A percentile compares a stretch with the other conserved stretches of the same genome.
phyloP scores from a whole-genome alignment of 64 coral and sea anemone genomes.

The Stichodactyla helianthus region DNA sequence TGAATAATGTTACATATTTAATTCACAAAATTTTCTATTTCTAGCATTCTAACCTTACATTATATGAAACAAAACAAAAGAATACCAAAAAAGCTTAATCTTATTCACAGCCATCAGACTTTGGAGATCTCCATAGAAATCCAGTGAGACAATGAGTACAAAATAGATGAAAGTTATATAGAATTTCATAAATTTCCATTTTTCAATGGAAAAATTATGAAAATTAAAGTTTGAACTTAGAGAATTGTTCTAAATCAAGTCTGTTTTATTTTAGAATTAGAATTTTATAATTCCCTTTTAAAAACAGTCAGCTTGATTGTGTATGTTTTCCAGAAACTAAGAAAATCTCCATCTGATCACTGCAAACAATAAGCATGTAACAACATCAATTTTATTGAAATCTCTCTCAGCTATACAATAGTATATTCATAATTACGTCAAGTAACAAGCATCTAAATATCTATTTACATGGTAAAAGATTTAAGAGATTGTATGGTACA shows the following conservation, averaged over 20 bases:
- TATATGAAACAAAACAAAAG: neutral
- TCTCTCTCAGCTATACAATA: conserved; percentile 4
- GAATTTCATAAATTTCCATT: too few species aligned
- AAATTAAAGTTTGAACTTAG: too few species aligned
- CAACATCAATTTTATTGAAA: conserved; percentile 1
- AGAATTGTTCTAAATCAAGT: too few species aligned
- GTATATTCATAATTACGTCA: conserved; percentile 15
- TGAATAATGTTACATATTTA: neutral
- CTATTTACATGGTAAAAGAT: conserved; percentile 26
- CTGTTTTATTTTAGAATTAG: too few species aligned
- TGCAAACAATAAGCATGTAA: neutral
- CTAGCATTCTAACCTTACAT: neutral
- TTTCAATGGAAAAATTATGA: too few species aligned
- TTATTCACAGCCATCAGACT: too few species aligned
- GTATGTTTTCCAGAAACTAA: too few species aligned
- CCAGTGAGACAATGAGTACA: too few species aligned
- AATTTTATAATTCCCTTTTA: too few species aligned
- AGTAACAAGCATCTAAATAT: neutral
- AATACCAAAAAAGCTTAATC: neutral
- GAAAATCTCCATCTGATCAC: neutral
- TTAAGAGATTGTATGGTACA: neutral
- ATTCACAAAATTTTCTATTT: neutral
- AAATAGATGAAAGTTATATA: too few species aligned
- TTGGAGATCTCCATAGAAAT: too few species aligned
- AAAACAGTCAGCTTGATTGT: too few species aligned